phyloP scores from a whole-genome alignment of 2,888 invertebrate species.

The Dromius quadrimaculatus region DNA sequence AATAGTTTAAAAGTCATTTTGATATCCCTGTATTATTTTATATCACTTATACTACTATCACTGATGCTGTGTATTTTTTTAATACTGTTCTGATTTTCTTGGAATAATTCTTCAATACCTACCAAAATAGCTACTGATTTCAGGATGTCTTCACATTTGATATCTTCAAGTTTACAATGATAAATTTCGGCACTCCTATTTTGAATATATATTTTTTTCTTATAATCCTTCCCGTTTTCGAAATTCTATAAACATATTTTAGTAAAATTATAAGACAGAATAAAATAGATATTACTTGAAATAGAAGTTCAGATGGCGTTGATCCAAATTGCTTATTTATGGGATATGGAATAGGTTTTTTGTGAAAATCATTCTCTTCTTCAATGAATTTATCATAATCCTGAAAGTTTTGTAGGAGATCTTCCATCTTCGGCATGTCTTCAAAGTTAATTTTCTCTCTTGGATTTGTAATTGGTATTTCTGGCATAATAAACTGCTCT shows the following conservation, averaged over 20 bases:
- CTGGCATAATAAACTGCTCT: constrained; percentile 28
- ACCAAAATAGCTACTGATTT: not conserved
- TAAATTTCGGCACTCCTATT: constrained; percentile 3
- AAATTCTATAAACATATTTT: constrained; percentile 13
- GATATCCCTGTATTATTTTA: too few relatives aligned
- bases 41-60: too few relatives aligned
- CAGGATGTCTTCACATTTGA: not conserved
- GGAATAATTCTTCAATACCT: too few relatives aligned
- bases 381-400: constrained; percentile 5
- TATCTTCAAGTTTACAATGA: constrained; percentile 7
- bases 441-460: constrained; percentile 6
- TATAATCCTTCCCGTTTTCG: constrained; percentile 23
- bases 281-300: constrained; percentile 18
- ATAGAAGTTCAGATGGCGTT: not conserved
- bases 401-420: not conserved
- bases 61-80: too few relatives aligned
- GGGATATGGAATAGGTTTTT: not conserved
- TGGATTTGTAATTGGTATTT: not conserved
- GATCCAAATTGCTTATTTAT: constrained; percentile 4
- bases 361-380: not conserved
- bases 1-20: not conserved
- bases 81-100: too few relatives aligned
- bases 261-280: not conserved
- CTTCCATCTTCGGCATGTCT: not conserved
- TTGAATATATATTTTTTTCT: constrained; percentile 11